Percentiles rank a stretch among this genome's conserved stretches.
Conservation (phyloP, 2,113 vertebrate genomes). For the Sturnira hondurensis region DNA sequence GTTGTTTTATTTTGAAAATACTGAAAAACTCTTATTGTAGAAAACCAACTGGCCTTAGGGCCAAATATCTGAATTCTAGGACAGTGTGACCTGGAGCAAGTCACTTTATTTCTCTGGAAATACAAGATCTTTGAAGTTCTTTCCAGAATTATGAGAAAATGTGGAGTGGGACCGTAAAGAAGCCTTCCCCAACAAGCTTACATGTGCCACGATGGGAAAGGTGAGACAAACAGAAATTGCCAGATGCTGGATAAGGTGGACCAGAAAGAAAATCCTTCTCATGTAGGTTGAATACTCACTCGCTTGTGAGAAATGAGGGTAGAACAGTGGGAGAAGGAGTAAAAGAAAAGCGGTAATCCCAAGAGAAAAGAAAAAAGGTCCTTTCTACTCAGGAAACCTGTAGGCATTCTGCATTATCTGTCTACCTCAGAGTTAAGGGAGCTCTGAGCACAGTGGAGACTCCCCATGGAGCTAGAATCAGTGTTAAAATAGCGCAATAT, state of each 20-base stretch:
- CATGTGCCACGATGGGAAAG: background rate
- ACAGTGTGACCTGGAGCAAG: background rate
- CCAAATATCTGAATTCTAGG: background rate
- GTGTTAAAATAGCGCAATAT: background rate
- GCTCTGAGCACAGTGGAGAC: background rate
- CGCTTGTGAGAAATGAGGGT: background rate
- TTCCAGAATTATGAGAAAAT: background rate
- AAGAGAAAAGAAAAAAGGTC: background rate
- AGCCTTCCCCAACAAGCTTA: background rate
- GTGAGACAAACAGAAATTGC: background rate
- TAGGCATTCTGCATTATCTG: background rate
- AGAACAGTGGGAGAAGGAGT: background rate
- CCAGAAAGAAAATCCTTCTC: background rate
- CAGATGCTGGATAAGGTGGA: background rate
- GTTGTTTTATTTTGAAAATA: constrained; percentile 25
- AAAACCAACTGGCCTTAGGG: background rate
- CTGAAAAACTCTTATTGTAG: background rate
- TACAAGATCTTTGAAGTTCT: background rate
- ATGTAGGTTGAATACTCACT: background rate
- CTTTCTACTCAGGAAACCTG: background rate
- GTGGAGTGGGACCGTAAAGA: background rate
- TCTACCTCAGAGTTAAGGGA: background rate
- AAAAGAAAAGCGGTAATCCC: background rate
- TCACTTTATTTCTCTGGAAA: background rate
- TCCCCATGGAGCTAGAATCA: background rate